Base-by-base conservation (phyloP, 2,888 invertebrate genomes). In the Agonopterix heracliana region DNA sequence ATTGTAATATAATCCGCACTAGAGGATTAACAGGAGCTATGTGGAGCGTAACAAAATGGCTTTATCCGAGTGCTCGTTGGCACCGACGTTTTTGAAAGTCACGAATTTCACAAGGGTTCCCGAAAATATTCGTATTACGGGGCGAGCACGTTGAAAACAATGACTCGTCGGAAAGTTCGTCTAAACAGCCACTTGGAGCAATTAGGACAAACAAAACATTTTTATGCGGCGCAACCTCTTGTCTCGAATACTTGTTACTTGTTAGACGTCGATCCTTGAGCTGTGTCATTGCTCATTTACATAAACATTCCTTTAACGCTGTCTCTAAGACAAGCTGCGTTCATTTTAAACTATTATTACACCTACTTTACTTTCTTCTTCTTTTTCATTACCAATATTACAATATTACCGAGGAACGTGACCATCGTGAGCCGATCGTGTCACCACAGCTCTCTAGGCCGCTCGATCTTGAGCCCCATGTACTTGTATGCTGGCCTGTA, bases 161-260 rank as follows among this genome's bases (percentile, higher is more conserved):
- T 88, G 87, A 87, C 83, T 85, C 56, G 80, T 68, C 72, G 70
- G 64, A 84, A 83, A 75, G 67, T 77, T 60, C 56, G 61, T 63
- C 78, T 80, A 81, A 85, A 76, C 83, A 85, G 81, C 82, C 83
- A 87, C 86, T 88, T 80, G 68, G 64, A 79, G 78, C 87, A 83
- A 86, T 87, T 86, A 86, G 78, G 74, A 79, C 74, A 84, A 87
- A 87, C 87, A 85, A 87, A 86, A 83, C 84, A 85, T 81, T 85
- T 84, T 87, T 84, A 82, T 78, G 74, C 74, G 66, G 62, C 68
- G 55, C 63, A 63, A 65, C 67, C 71, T 63, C 54, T 47, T 34
- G 43, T 26, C 36, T 44, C 11, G 40, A 46, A 51, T 45, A 46
- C 51, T 42, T 45, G 45, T 46, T 44, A 43, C 51, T 41, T 41